These are phyloP conservation scores for Drosophila oshimai DNA, from an alignment of 1,140 invertebrate genomes.

Conservation along the genomic window DNA sequence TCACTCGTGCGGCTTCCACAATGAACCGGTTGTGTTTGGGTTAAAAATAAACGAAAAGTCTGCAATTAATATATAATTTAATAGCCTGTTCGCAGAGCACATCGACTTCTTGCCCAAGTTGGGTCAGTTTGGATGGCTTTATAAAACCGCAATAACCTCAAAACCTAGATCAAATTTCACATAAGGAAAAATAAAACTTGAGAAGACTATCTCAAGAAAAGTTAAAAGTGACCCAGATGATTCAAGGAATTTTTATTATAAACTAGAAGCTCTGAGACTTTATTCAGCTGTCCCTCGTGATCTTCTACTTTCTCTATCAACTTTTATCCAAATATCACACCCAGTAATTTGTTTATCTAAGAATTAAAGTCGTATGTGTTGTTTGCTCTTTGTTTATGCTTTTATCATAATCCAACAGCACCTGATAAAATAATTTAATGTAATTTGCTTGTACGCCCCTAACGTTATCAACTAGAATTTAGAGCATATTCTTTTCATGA, in stretches of 20 bases:
- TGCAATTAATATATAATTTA: constrained; percentile 36
- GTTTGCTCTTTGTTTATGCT: constrained; percentile 10
- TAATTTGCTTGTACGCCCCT: constrained; percentile 4
- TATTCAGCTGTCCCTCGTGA: not conserved
- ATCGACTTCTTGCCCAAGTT: constrained; percentile 18
- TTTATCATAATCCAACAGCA: constrained; percentile 22
- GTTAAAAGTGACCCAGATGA: not conserved
- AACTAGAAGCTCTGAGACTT: no score
- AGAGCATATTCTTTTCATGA: constrained; percentile 6
- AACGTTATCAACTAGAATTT: constrained; percentile 3
- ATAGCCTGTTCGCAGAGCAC: constrained; percentile 14
- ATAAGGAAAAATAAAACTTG: not conserved
- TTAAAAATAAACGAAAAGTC: constrained; percentile 45
- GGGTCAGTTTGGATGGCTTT: constrained; percentile 4
- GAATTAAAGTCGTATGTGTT: constrained; percentile 3
- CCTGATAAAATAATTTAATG: constrained; percentile 65
- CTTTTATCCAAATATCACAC: constrained; percentile 25
- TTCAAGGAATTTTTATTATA: not conserved
- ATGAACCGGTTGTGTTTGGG: constrained; percentile 28
- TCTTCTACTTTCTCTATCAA: not conserved
- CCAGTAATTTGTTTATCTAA: constrained; percentile 29
- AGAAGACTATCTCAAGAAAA: not conserved
- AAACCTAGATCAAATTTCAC: constrained; percentile 20
- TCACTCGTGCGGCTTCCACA: constrained; percentile 38
- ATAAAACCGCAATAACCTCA: constrained; percentile 42